Base-by-base conservation (phyloP, 2,113 vertebrate genomes). In the Coreoperca whiteheadi region DNA sequence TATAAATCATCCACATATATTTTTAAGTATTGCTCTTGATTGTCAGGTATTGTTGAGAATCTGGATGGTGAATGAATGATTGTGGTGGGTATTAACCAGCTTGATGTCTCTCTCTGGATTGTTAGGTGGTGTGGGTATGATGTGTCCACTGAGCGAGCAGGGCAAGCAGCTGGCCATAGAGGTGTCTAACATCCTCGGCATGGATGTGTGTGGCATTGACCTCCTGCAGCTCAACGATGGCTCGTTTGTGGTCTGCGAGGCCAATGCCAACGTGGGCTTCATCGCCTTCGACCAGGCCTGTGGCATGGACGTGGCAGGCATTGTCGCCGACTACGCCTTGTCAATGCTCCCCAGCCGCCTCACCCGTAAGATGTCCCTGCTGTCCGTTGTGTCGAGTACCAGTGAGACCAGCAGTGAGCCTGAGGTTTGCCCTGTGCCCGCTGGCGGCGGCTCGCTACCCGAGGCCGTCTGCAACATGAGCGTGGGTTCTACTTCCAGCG, bases 241-340 rank as follows among this genome's bases (percentile, higher is more conserved):
- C 89, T 97, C 97, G 0, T 98, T 97, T 34, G 91, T 97, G 85
- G 96, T 98, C 86, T 98, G 97, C 59, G 97, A 98, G 89, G 97
- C 97, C 57, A 97, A 98, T 0, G 97, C 97, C 86, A 98, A 98
- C 15, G 97, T 98, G n/a, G 97, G 97, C 84, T 98, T 97, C 91
- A 96, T 96, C 12, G 97, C 97, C 68, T 98, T 98, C 32, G 97
- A 98, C 93, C 96, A 97, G 91, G 97, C 96, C 0, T 98, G 97
- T 59, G 96, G 96, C 85, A 95, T 98, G 87, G 97, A 97, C 9
- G 96, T 98, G 87, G 97, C 96, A 0, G 96, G 96, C 59, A 96
- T 97, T 60, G 94, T 98, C 37, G 97, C 97, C 16, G 97, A 98
- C 95, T 97, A 96, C 60, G 96, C 97, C 84, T 95, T 98, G 79